Evolutionary conservation across 37 sponge, comb jelly and placozoan genomes (phyloP).

Genomic region (Cliona cf. orientalis): DNA sequence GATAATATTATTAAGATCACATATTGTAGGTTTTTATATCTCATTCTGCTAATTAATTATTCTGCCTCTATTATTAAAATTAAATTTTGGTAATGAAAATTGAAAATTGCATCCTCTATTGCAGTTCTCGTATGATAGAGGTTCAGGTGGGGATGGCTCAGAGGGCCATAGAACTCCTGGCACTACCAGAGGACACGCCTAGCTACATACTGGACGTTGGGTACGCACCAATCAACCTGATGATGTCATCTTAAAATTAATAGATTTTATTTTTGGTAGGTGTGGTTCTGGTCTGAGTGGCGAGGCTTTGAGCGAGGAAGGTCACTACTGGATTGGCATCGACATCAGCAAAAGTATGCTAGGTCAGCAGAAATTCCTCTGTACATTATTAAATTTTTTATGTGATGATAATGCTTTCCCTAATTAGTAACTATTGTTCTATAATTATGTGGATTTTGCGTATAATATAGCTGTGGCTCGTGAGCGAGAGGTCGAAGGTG

Average conservation of each 20-base stretch:
- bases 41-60: too few relatives aligned
- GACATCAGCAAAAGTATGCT: constrained; percentile 97
- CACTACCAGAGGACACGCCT: constrained; percentile 83
- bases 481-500: constrained; percentile 95
- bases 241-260: not conserved
- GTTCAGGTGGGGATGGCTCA: constrained; percentile 95
- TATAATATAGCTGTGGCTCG: constrained; percentile 89
- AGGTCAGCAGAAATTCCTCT: constrained; percentile 70
- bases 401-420: not conserved
- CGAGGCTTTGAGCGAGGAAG: constrained; percentile 86
- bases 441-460: too few relatives aligned
- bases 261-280: constrained; percentile 28
- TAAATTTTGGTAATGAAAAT: too few relatives aligned
- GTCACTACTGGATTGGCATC: constrained; percentile 95
- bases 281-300: constrained; percentile 99
- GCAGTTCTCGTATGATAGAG: constrained; percentile 92
- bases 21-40: too few relatives aligned
- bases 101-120: too few relatives aligned
- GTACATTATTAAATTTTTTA: too few relatives aligned
- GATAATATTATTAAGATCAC: not conserved
- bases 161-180: constrained; percentile 90
- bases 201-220: constrained; percentile 96
- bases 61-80: too few relatives aligned
- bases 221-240: too few relatives aligned
- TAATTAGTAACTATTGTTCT: too few relatives aligned